These are phyloP conservation scores for Lasiurus cinereus DNA, from an alignment of 2,113 vertebrate genomes.

Conservation along the genomic window DNA sequence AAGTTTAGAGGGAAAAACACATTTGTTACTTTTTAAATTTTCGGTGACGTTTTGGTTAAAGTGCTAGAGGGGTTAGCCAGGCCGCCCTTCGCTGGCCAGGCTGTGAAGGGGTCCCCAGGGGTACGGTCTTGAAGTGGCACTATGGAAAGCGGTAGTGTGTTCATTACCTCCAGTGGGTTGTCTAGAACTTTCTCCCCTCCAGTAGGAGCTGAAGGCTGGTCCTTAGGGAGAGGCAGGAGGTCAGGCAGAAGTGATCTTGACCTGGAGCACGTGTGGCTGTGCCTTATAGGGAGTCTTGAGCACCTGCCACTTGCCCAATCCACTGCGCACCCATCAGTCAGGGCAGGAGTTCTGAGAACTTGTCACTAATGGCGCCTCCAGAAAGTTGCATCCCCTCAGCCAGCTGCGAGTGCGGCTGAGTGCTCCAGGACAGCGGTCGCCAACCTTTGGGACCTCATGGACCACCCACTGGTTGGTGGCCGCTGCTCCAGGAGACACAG, in stretches of 20 bases:
- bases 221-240: neutral
- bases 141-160: neutral
- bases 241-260: neutral
- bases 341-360: neutral
- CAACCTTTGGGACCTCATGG: no score
- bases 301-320: neutral
- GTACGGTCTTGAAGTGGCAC: neutral
- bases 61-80: neutral
- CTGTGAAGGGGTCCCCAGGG: no score
- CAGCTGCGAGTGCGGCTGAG: neutral
- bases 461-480: no score
- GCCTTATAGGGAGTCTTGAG: neutral
- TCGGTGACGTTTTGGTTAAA: neutral
- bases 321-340: accelerated
- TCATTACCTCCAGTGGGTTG: neutral
- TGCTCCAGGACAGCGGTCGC: no score
- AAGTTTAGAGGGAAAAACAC: neutral
- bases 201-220: neutral
- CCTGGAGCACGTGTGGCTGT: neutral
- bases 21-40: neutral
- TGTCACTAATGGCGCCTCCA: accelerated
- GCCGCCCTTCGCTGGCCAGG: neutral
- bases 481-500: neutral
- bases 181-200: neutral
- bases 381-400: accelerated